Evolutionary conservation across 2,888 invertebrate species (phyloP), one percentile per base, ranked within the genome.

Genomic region (Pemphredon lugubris): DNA sequence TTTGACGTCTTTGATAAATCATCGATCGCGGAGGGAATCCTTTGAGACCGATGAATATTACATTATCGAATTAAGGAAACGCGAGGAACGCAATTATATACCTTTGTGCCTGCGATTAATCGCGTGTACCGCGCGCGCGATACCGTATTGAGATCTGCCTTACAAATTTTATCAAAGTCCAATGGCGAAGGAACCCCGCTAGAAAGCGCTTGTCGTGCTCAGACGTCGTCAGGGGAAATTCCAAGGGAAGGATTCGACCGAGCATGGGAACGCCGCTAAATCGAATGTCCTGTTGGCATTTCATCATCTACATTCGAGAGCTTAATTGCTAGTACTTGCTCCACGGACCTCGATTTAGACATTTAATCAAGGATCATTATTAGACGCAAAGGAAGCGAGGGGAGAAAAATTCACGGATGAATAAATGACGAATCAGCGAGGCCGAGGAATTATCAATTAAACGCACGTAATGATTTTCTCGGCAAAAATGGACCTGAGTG

Each of bases 261-360:
- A 18, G 32, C n/a, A 13, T 34, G 16, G 30, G 26, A 40, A 58
- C 58, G 21, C 55, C 70, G 18, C 23, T 40, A 40, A 67, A 42
- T 74, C 55, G 73, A 64, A 73, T 51, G 55, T 68, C 39, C 55
- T 40, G 45, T 47, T 44, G 51, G 53, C 34, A 64, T 73, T 68
- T 59, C 73, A 20, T 39, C 50, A 34, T 51, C 58, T 39, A 42
- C 39, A 34, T 48, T 51, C 42, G 37, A 53, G 45, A 53, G 73
- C 63, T 68, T 68, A 64, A 74, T 73, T 68, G 55, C 51, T 71
- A 45, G 47, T 54, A 48, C n/a, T n/a, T n/a, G 59, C 64, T 42
- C 44, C 30, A 21, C 32, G 20, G 26, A 6, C 14, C 18, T 11
- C 14, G 30, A 16, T 45, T 21, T 47, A 59, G 70, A 64, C 64